Evolutionary conservation across 2,113 vertebrate genomes (phyloP).

Genomic region (Sprattus sprattus): DNA sequence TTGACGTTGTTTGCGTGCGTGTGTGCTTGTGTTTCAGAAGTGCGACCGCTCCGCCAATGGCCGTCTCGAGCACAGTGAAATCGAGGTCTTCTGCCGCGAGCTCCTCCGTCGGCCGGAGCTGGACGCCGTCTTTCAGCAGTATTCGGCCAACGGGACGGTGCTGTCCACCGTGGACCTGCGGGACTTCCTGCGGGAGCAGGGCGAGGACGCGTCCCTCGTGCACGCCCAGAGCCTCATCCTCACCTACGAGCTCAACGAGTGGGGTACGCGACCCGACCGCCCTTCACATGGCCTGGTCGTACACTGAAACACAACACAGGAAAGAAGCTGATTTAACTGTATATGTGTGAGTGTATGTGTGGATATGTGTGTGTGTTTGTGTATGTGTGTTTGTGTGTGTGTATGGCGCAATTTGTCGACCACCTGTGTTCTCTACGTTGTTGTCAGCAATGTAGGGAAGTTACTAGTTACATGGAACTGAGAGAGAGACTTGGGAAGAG

Average conservation of each 20-base stretch:
- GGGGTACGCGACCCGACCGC: conserved; percentile 67
- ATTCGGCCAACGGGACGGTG: conserved; percentile 81
- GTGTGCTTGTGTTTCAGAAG: conserved; percentile 68
- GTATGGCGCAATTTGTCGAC: no score
- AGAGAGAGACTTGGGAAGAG: neutral
- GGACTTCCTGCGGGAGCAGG: conserved; percentile 86
- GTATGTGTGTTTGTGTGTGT: no score
- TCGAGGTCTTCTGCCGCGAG: conserved; percentile 86
- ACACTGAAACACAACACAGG: no score
- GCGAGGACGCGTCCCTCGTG: conserved; percentile 74
- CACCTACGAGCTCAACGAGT: conserved; percentile 86
- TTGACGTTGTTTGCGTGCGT: neutral
- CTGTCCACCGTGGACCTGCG: conserved; percentile 82
- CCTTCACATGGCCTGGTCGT: no score
- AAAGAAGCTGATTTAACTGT: no score
- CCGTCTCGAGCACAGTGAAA: conserved; percentile 84
- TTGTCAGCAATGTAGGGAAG: no score
- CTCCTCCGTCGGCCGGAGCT: conserved; percentile 86
- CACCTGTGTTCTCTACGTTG: no score
- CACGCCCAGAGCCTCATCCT: conserved; percentile 78
- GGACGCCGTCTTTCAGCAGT: conserved; percentile 80
- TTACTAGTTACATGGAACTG: neutral
- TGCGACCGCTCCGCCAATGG: conserved; percentile 83
- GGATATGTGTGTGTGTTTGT: no score
- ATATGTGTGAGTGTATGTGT: no score